Conservation (phyloP, 1,140 invertebrate genomes). For the Drosophila orena region DNA sequence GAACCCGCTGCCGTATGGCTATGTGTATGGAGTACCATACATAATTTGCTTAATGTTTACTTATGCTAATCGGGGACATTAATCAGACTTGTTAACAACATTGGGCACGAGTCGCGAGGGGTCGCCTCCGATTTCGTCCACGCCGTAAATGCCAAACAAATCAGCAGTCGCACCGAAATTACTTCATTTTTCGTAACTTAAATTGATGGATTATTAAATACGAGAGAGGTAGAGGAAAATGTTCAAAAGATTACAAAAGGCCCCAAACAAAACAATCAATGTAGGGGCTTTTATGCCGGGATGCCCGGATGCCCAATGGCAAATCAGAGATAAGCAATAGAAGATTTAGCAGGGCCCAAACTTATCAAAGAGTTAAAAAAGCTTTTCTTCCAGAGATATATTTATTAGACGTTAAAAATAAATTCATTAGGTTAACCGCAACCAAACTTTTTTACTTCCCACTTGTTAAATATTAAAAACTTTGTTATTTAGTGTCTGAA, state of each 20-base stretch:
- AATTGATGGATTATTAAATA: constrained; percentile 72
- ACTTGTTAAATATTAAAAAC: no score
- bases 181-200: constrained; percentile 61
- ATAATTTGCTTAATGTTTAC: constrained; percentile 77
- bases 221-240: constrained; percentile 30
- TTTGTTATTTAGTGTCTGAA: no score
- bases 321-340: constrained; percentile 11
- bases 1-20: constrained; percentile 5
- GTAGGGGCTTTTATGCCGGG: not conserved
- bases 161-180: constrained; percentile 31
- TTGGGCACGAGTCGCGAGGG: constrained; percentile 57
- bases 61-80: constrained; percentile 77
- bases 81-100: constrained; percentile 76
- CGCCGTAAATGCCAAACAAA: constrained; percentile 47
- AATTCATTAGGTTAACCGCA: no score
- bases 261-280: constrained; percentile 21
- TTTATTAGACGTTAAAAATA: not conserved
- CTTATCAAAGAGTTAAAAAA: not conserved
- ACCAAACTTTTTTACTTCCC: no score
- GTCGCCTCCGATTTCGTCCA: constrained; percentile 16
- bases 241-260: constrained; percentile 51
- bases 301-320: constrained; percentile 29
- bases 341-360: not conserved
- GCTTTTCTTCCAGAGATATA: not conserved
- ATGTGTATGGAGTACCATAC: constrained; percentile 23